Evolutionary conservation across 2,113 vertebrate genomes (phyloP), one percentile per base, ranked within the genome.

Genomic region (Oreocharis arfaki): DNA sequence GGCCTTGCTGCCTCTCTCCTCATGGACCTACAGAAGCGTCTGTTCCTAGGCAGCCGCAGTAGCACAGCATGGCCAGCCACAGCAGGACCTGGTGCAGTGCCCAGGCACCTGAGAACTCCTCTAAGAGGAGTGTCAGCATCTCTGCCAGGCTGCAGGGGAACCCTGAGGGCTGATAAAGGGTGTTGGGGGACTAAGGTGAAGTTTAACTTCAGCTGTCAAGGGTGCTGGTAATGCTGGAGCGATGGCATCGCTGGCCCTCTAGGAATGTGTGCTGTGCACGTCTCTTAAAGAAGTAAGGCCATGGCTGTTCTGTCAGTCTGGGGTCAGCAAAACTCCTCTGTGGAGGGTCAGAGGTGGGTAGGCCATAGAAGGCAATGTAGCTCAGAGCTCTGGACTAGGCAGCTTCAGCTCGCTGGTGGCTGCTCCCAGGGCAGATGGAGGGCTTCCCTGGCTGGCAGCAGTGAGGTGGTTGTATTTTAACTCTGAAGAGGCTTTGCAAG

Each of bases 31-130:
- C 95, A 97, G 97, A 97, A 98, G 91, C 74, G 84, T 92, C 91
- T 96, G 98, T 98, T 98, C 98, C 98, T 97, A 97, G 95, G 98
- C 98, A 98, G 97, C 91, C 14, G 46, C 98, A 96, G 91, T 98
- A 97, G 98, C 89, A 70, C 98, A 98, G 98, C 98, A 85, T 39
- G 46, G 65, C 70, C 96, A 95, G 94, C 96, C 97, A 95, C 89
- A 96, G 97, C 89, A 96, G 94, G 96, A 95, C 95, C 90, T 85
- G 94, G 92, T 37, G 12, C 42, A 90, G 47, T 42, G 35, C 90
- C 93, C 81, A 76, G 35, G 13, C n/a, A 30, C 30, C 11, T 65
- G 83, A 52, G 77, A 59, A 57, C 17, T 73, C 44, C 53, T 55
- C 50, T 41, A 47, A 68, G 41, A 19, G 63, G 69, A 91, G 68